A percentile compares a stretch with the other conserved stretches of the same genome.
phyloP scores from a whole-genome alignment of 1,140 invertebrate genomes.

The Drosophila auraria region DNA sequence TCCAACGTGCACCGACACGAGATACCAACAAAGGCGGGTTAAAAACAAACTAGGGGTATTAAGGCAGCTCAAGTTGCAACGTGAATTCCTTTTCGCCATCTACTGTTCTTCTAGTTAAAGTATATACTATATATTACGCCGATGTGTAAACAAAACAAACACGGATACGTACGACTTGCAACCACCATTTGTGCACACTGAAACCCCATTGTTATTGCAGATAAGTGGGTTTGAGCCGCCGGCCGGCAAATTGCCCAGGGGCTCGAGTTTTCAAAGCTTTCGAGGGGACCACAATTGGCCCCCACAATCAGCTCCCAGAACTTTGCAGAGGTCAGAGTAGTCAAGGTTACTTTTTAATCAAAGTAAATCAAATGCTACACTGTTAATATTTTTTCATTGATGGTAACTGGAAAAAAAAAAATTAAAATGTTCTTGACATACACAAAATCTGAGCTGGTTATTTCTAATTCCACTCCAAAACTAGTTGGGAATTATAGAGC shows the following conservation, averaged over 20 bases:
- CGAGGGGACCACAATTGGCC: not conserved
- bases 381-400: not conserved
- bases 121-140: slow-evolving; percentile 3
- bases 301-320: not conserved
- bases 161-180: slow-evolving; percentile 9
- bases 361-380: not conserved
- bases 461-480: not conserved
- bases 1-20: slow-evolving; percentile 40
- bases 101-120: slow-evolving; percentile 10
- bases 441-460: not conserved
- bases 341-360: slow-evolving; percentile 7
- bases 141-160: slow-evolving; percentile 13
- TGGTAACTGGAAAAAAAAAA: too few species aligned
- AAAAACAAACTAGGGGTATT: slow-evolving; percentile 23
- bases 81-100: slow-evolving; percentile 17
- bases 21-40: slow-evolving; percentile 19
- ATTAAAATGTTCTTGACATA: too few species aligned
- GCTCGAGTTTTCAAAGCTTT: slow-evolving; percentile 2
- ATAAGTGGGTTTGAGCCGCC: slow-evolving; percentile 25
- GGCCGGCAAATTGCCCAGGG: slow-evolving; percentile 34
- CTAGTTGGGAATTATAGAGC: too few species aligned
- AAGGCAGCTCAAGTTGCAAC: slow-evolving; percentile 33
- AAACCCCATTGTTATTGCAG: slow-evolving; percentile 17
- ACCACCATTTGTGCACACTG: slow-evolving; percentile 23
- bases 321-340: slow-evolving; percentile 5